These are phyloP conservation scores for Hydrolagus affinis DNA, from an alignment of 2,113 vertebrate species.

Conservation along the genomic window DNA sequence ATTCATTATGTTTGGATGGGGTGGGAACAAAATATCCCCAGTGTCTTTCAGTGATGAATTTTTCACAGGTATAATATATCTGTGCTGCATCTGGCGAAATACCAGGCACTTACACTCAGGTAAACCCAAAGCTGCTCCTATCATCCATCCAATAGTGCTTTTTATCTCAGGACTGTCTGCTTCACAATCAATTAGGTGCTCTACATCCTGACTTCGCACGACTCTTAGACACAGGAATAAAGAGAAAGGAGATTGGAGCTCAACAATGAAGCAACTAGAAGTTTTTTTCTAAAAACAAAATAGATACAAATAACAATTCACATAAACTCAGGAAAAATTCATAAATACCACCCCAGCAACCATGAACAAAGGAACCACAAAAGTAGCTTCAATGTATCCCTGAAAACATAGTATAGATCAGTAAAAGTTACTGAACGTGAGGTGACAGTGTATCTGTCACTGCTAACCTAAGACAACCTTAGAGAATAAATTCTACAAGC, in stretches of 20 bases:
- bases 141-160: background rate
- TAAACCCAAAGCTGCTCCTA: no score
- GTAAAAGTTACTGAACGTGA: background rate
- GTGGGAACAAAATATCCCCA: no score
- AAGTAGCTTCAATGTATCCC: background rate
- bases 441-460: conserved; percentile 9
- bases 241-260: background rate
- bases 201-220: background rate
- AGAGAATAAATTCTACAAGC: conserved; percentile 17
- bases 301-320: background rate
- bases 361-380: background rate
- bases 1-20: no score
- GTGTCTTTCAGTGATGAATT: no score
- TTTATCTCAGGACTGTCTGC: background rate
- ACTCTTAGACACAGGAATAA: background rate
- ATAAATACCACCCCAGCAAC: background rate
- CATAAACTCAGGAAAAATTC: conserved; percentile 7
- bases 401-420: background rate
- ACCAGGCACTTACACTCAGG: no score
- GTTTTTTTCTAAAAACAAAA: background rate
- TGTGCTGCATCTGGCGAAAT: no score
- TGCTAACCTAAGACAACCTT: conserved; percentile 3
- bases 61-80: no score
- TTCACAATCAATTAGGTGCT: background rate
- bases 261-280: conserved; percentile 1